Conservation (phyloP, 1,140 invertebrate species). For the Chrysomallon squamiferum region DNA sequence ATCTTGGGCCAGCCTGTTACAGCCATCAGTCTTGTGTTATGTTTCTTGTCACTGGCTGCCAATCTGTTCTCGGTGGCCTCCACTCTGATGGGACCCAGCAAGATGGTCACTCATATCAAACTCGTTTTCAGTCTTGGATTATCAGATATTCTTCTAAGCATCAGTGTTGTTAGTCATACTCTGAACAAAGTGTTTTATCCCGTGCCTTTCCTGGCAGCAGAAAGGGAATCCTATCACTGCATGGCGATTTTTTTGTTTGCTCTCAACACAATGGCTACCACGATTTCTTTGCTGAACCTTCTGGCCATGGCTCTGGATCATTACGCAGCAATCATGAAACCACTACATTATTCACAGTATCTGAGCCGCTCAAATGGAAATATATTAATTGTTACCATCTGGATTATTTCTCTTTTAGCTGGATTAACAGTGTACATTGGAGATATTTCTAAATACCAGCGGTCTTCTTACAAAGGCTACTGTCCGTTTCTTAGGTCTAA, state of each 20-base stretch:
- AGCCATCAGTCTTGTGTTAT: slow-evolving; percentile 34
- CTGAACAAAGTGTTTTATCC: slow-evolving; percentile 41
- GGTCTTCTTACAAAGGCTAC: slow-evolving; percentile 47
- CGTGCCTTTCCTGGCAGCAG: neutral
- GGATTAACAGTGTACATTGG: slow-evolving; percentile 65
- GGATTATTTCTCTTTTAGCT: slow-evolving; percentile 67
- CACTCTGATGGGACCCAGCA: slow-evolving; percentile 29
- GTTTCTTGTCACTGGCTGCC: slow-evolving; percentile 29
- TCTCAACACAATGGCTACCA: slow-evolving; percentile 36
- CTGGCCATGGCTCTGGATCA: slow-evolving; percentile 74
- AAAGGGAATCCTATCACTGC: slow-evolving; percentile 29
- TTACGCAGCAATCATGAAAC: slow-evolving; percentile 86
- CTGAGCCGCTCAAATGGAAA: slow-evolving; percentile 69
- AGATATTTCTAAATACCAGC: slow-evolving; percentile 7
- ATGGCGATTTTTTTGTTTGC: slow-evolving; percentile 35
- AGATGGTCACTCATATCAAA: slow-evolving; percentile 43
- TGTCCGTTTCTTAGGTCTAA: slow-evolving; percentile 62
- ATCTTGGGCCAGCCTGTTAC: slow-evolving; percentile 32
- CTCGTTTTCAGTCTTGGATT: slow-evolving; percentile 48
- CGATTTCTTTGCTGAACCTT: slow-evolving; percentile 72
- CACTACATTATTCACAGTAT: slow-evolving; percentile 80
- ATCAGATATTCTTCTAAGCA: slow-evolving; percentile 45
- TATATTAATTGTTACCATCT: slow-evolving; percentile 72
- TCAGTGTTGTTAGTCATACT: slow-evolving; percentile 37
- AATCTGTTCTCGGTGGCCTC: slow-evolving; percentile 42